Conservation (phyloP, 35 echinoderm and acorn worm species). For the Chiridota heheva region DNA sequence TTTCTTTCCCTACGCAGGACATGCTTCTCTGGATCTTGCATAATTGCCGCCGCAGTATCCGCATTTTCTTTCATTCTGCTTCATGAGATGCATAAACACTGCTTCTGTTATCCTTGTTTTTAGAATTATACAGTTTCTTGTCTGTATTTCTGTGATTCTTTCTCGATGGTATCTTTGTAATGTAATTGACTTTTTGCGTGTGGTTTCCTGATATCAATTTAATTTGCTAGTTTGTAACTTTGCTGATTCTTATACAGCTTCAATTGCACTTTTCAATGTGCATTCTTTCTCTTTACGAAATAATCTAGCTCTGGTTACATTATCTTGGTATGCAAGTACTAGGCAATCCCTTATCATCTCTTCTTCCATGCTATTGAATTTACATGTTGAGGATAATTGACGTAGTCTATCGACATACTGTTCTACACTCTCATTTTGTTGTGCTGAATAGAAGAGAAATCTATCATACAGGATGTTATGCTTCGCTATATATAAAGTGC, state of each 20-base stretch:
- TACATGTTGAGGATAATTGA: slow-evolving; percentile 15
- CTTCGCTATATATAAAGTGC: too few relatives aligned
- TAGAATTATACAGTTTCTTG: too few relatives aligned
- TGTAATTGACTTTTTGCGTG: not conserved
- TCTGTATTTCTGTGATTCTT: too few relatives aligned
- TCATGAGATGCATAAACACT: too few relatives aligned
- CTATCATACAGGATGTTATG: too few relatives aligned
- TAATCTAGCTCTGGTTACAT: not conserved
- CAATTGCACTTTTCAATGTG: not conserved
- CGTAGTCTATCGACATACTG: slow-evolving; percentile 30
- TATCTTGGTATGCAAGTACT: not conserved
- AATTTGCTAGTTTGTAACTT: slow-evolving; percentile 5
- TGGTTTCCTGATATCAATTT: not conserved
- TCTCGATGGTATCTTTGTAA: too few relatives aligned
- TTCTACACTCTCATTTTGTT: slow-evolving; percentile 9
- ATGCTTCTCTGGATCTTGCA: not conserved
- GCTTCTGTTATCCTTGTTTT: too few relatives aligned
- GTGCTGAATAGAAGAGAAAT: too few relatives aligned
- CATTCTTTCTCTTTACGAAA: not conserved
- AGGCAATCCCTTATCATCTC: slow-evolving; percentile 41
- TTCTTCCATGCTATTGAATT: slow-evolving; percentile 29
- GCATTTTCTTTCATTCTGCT: not conserved
- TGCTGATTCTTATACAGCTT: slow-evolving; percentile 1
- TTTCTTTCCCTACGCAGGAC: too few relatives aligned
- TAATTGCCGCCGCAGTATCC: slow-evolving; percentile 35